Evolutionary conservation across 1,140 invertebrate genomes (phyloP), one percentile per base, ranked within the genome.

Genomic region (Epicauta chinensis): DNA sequence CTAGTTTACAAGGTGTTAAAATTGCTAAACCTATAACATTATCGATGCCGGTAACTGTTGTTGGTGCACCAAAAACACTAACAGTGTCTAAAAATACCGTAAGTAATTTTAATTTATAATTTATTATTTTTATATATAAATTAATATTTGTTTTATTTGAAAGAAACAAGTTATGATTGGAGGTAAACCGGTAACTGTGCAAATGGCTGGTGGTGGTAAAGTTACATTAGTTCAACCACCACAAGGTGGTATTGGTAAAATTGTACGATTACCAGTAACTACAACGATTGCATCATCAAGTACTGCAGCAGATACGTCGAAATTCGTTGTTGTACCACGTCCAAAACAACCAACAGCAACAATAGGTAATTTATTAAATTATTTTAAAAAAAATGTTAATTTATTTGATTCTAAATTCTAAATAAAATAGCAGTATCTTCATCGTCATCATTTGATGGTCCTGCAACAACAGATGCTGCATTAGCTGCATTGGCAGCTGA

Each of bases 141-240:
- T 15, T 45, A 16, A 35, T 36, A 0, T 51, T 31, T 40, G 47
- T 61, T 70, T 16, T 69, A 34, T 12, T 30, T 30, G 10, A 34
- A 11, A 79, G 70, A 81, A 83, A 61, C 71, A 79, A 13, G 74
- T 83, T 15, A 78, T 80, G 30, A 75, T 83, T 58, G 76, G 81
- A n/a, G 83, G 83, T 1, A 86, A 86, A 68, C 81, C 82, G 4
- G 78, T 86, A 1, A 85, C 83, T 2, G 72, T 86, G 15, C 68
- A 70, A 58, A 66, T 70, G 63, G 63, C 66, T 37, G 60, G 64
- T 2, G 57, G 59, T 13, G 66, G 63, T 17, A 75, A 72, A 64
- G 70, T 62, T 13, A 71, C 69, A 0, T 61, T 74, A 13, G 58
- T 63, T 16, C 63, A 63, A 52, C 58, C 64, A 1, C 59, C 58